Evolutionary conservation across 2,888 invertebrate species (phyloP).

Genomic region (Tanytarsus gracilentus): DNA sequence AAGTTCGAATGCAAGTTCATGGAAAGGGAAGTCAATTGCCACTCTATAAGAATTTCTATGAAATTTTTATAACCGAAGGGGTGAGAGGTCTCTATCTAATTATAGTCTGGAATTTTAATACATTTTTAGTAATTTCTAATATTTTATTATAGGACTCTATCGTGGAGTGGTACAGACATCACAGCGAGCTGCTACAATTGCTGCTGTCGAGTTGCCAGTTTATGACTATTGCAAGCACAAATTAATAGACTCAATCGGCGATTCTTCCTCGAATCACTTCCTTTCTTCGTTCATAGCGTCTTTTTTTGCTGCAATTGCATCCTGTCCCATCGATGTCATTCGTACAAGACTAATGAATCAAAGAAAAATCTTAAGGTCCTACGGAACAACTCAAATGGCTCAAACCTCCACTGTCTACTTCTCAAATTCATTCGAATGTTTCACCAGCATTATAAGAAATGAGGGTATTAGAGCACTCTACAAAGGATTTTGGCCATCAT

Average conservation of each 20-base stretch:
- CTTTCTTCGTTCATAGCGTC: constrained; percentile 87
- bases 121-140: constrained; percentile 30
- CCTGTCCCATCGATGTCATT: constrained; percentile 89
- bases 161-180: constrained; percentile 87
- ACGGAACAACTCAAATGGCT: constrained; percentile 32
- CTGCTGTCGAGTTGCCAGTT: constrained; percentile 87
- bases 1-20: constrained; percentile 82
- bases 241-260: constrained; percentile 60
- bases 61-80: constrained; percentile 78
- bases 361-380: constrained; percentile 49
- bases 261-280: constrained; percentile 43
- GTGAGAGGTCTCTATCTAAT: constrained; percentile 67
- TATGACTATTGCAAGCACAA: constrained; percentile 83
- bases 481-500: constrained; percentile 93
- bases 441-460: constrained; percentile 66
- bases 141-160: no score
- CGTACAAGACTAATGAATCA: constrained; percentile 93
- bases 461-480: constrained; percentile 84
- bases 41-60: constrained; percentile 67
- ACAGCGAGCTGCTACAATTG: constrained; percentile 68
- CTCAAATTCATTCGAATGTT: constrained; percentile 34
- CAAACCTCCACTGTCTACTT: constrained; percentile 34
- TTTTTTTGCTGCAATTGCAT: constrained; percentile 85
- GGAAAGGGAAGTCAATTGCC: constrained; percentile 49
- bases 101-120: constrained; percentile 56